Percentiles rank a stretch among this genome's conserved stretches.
Evolutionary conservation across 2,113 vertebrate species (phyloP).

Genomic region (Phainopepla nitens): DNA sequence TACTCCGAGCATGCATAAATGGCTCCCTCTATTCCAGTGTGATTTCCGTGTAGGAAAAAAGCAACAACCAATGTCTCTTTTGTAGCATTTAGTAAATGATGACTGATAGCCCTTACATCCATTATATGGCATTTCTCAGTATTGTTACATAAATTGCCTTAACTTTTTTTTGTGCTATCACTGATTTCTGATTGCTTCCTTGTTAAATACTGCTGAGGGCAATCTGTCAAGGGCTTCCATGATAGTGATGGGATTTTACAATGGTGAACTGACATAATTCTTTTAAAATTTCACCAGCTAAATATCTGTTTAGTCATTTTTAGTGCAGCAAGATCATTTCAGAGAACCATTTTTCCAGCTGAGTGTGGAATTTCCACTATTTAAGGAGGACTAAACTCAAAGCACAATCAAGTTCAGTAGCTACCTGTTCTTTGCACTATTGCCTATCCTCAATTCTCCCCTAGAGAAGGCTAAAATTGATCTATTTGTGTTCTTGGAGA

Average conservation of each 20-base stretch:
- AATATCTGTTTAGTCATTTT: conserved; percentile 7
- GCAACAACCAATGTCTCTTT: background rate
- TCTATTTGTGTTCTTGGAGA: background rate
- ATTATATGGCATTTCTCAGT: background rate
- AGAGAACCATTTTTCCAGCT: background rate
- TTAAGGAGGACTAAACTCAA: background rate
- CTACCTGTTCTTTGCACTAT: background rate
- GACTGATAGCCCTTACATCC: background rate
- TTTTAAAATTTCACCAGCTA: background rate
- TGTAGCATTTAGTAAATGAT: background rate
- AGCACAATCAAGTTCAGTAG: background rate
- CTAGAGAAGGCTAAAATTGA: background rate
- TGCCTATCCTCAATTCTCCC: background rate
- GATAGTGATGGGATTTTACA: background rate
- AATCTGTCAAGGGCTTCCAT: background rate
- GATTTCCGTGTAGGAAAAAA: background rate
- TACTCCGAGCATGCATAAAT: background rate
- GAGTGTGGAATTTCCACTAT: background rate
- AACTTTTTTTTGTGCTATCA: background rate
- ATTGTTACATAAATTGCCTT: background rate
- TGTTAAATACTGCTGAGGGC: background rate
- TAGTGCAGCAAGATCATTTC: background rate
- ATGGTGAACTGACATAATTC: background rate
- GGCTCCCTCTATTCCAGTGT: background rate
- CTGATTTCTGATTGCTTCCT: background rate